Base-by-base conservation (phyloP, 2,888 invertebrate genomes). In the Panzeria rudis region DNA sequence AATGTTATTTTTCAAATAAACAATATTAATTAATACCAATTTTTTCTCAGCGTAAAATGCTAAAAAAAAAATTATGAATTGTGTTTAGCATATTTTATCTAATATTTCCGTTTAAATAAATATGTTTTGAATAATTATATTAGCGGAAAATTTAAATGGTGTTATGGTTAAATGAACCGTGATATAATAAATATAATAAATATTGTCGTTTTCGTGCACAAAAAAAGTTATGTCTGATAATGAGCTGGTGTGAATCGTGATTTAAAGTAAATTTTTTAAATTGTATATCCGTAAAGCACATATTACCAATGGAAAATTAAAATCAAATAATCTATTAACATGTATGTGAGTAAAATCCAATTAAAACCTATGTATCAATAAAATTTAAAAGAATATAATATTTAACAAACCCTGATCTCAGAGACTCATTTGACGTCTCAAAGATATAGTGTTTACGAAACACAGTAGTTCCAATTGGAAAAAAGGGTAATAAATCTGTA, bases 101-200 rank as follows among this genome's bases (percentile, higher is more conserved):
- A 68, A 52, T 47, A 77, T 69, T 77, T 86, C 79, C 79, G 75
- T 76, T 82, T 47, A 59, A 61, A 68, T 61, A 66, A 81, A 71
- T 71, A 56, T 78, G 25, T 75, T 79, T 79, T 71, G 71, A 79
- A 79, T 83, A 69, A 76, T 75, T 75, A 72, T 83, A 83, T 79
- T 83, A 79, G 78, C 64, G 75, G 61, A 66, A 85, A 85, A 76
- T 77, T 82, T 64, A 54, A 83, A 84, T 77, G 50, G 50, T 75
- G 15, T 56, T 52, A 20, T 71, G 79, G 66, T 68, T 72, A 50
- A 86, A 86, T 79, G 86, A 86, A 75, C 61, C 62, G n/a, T 79
- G 47, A 72, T 59, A 41, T 25, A 68, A 75, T 71, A 64, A 79
- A 62, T 52, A 61, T 32, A 78, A 71, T 66, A 73, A 68, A 68